phyloP scores from a whole-genome alignment of 1,140 invertebrate species.

The Atopsyche davidsoni region DNA sequence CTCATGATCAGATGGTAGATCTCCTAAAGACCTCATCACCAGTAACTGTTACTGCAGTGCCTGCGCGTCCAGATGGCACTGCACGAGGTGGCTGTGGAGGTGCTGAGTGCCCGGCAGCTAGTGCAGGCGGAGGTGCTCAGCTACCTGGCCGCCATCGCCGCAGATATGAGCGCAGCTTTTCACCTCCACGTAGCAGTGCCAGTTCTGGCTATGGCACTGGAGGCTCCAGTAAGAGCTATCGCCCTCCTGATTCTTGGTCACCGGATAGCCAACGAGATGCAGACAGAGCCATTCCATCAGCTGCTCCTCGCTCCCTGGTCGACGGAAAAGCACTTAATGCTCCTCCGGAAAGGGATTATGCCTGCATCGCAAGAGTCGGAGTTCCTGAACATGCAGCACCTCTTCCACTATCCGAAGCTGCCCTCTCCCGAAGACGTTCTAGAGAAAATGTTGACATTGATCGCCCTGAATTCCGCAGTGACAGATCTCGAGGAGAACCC shows the following conservation, averaged over 20 bases:
- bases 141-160: slow-evolving; percentile 50
- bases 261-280: slow-evolving; percentile 27
- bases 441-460: slow-evolving; percentile 19
- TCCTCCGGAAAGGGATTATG: slow-evolving; percentile 13
- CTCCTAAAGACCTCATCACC: slow-evolving; percentile 83
- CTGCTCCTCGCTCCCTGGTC: background rate
- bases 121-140: slow-evolving; percentile 35
- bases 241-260: slow-evolving; percentile 49
- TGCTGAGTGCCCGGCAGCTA: slow-evolving; percentile 33
- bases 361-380: slow-evolving; percentile 13
- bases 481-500: slow-evolving; percentile 13
- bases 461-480: slow-evolving; percentile 17
- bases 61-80: slow-evolving; percentile 49
- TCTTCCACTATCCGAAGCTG: background rate
- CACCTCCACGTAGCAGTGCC: slow-evolving; percentile 74
- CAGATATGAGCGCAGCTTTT: slow-evolving; percentile 67
- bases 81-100: slow-evolving; percentile 35
- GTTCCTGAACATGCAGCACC: slow-evolving; percentile 1
- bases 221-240: slow-evolving; percentile 59
- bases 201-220: slow-evolving; percentile 82
- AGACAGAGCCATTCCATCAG: background rate
- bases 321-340: slow-evolving; percentile 7
- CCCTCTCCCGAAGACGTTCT: slow-evolving; percentile 14
- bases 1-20: slow-evolving; percentile 92
- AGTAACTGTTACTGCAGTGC: slow-evolving; percentile 77